Conservation (phyloP, 2,888 invertebrate species). For the Encarsia formosa region DNA sequence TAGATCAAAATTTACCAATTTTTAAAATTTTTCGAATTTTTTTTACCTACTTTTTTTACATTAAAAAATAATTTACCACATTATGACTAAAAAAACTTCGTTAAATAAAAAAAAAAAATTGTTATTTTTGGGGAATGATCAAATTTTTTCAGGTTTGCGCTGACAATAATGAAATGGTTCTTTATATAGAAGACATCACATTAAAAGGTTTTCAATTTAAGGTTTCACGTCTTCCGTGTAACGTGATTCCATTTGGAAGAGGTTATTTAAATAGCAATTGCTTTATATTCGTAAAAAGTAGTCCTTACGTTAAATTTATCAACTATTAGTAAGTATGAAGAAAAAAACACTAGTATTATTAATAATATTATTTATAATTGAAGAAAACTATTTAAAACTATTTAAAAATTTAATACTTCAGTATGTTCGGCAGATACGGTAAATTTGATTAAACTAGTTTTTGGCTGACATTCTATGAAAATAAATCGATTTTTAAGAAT, state of each 20-base stretch:
- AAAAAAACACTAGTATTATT: too few relatives aligned
- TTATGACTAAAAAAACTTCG: too few relatives aligned
- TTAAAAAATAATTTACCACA: too few relatives aligned
- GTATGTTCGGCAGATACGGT: too few relatives aligned
- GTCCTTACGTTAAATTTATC: conserved; percentile 10
- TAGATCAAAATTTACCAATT: not conserved
- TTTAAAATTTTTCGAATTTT: not conserved
- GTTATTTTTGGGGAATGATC: not conserved
- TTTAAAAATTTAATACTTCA: too few relatives aligned
- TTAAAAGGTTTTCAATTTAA: not conserved
- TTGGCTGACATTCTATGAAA: too few relatives aligned
- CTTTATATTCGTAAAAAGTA: conserved; percentile 11
- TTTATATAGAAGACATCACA: not conserved
- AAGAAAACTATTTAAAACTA: too few relatives aligned
- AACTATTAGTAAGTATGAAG: conserved; percentile 18
- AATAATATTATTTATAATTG: too few relatives aligned
- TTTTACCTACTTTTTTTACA: too few relatives aligned
- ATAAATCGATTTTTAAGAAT: too few relatives aligned
- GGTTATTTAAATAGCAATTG: not conserved
- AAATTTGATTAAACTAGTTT: too few relatives aligned
- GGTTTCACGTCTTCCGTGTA: conserved; percentile 1
- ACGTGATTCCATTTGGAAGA: conserved; percentile 6
- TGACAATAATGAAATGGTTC: not conserved
- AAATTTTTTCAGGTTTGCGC: too few relatives aligned
- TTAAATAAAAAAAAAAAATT: not conserved